Percentiles rank a stretch among this genome's conserved stretches.
These are phyloP conservation scores for Cyclina sinensis DNA, from an alignment of 1,140 invertebrate genomes.

Conservation along the genomic window DNA sequence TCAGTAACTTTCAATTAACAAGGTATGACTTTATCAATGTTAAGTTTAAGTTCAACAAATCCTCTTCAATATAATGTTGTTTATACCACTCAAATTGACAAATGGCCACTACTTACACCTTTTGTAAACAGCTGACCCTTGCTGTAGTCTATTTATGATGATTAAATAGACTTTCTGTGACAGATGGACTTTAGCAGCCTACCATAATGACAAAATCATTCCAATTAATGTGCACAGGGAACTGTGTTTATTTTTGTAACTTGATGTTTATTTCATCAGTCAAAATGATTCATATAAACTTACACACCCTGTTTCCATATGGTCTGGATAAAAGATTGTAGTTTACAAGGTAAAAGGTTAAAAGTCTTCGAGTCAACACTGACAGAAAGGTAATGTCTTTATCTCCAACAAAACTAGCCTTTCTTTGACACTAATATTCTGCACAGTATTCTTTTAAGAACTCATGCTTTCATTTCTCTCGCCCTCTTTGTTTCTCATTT, in stretches of 20 bases:
- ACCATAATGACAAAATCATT: constrained; percentile 31
- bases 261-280: constrained; percentile 37
- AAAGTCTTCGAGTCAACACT: too few species aligned
- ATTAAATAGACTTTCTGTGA: constrained; percentile 29
- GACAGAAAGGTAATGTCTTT: too few species aligned
- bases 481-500: too few species aligned
- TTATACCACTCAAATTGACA: not conserved
- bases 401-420: too few species aligned
- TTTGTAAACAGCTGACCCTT: constrained; percentile 34
- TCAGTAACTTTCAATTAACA: too few species aligned
- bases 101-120: not conserved
- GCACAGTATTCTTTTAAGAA: too few species aligned
- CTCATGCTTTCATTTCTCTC: too few species aligned
- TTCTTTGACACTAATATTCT: too few species aligned
- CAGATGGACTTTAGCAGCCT: not conserved
- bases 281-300: constrained; percentile 16
- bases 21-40: not conserved
- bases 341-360: too few species aligned
- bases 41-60: constrained; percentile 23
- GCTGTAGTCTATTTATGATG: not conserved
- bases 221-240: constrained; percentile 24
- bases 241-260: constrained; percentile 28
- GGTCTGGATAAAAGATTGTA: not conserved
- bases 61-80: constrained; percentile 2
- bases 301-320: not conserved